A percentile compares a stretch with the other conserved stretches of the same genome.
phyloP scores from a whole-genome alignment of 2,113 vertebrate species.

The Dinomys branickii region DNA sequence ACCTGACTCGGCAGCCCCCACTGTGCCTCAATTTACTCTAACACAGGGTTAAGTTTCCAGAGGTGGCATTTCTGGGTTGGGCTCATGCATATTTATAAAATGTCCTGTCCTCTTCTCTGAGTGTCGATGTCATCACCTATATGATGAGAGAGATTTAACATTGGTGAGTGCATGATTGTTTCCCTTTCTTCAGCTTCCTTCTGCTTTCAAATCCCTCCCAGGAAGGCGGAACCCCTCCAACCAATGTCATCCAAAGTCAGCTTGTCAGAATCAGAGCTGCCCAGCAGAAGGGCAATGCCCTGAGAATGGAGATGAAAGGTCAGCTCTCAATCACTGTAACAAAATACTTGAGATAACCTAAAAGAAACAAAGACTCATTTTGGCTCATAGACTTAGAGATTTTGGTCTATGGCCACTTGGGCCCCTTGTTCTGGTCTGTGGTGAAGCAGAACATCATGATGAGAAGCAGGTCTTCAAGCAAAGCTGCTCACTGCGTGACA shows the following conservation, averaged over 20 bases:
- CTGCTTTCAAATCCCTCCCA: neutral
- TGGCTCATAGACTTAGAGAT: neutral
- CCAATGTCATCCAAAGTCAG: no score
- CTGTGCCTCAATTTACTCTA: neutral
- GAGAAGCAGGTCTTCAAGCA: neutral
- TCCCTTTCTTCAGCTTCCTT: neutral
- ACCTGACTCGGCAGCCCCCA: neutral
- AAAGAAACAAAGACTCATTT: neutral
- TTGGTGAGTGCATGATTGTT: neutral
- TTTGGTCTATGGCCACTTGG: neutral
- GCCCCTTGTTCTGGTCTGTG: neutral
- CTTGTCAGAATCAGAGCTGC: neutral
- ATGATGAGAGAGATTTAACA: neutral
- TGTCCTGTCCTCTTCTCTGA: neutral
- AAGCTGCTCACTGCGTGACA: neutral
- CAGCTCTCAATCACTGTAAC: neutral
- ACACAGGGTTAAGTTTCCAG: neutral
- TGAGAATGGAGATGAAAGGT: neutral
- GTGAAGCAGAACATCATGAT: neutral
- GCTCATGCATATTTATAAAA: neutral
- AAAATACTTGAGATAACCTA: neutral
- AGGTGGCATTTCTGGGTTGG: neutral
- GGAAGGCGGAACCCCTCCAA: neutral
- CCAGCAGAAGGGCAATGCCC: neutral
- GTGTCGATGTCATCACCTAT: neutral